phyloP scores from a whole-genome alignment of 2,888 invertebrate genomes.

The Melieria picta region DNA sequence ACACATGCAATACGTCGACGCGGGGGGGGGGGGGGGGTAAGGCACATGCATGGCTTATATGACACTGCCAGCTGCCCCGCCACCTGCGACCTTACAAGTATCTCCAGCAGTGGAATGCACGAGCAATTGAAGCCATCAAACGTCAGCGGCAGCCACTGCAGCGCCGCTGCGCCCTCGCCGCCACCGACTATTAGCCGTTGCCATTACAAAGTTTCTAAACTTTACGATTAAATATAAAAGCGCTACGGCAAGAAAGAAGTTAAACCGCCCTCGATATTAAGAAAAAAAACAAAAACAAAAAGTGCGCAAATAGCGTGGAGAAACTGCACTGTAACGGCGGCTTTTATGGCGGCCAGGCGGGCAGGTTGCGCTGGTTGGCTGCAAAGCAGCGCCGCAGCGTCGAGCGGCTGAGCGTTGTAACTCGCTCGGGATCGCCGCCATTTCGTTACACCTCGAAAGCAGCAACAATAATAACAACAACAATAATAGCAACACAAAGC shows the following conservation, averaged over 20 bases:
- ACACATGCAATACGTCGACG: slow-evolving; percentile 30
- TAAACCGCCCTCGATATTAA: slow-evolving; percentile 62
- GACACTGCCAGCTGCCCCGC: slow-evolving; percentile 23
- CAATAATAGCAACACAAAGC: slow-evolving; percentile 15
- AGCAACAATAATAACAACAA: slow-evolving; percentile 21
- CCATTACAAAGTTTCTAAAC: slow-evolving; percentile 64
- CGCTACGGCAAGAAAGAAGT: slow-evolving; percentile 46
- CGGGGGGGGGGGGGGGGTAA: background rate
- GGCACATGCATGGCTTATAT: background rate
- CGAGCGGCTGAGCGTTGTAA: background rate
- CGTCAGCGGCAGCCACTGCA: slow-evolving; percentile 1
- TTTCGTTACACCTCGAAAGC: slow-evolving; percentile 7
- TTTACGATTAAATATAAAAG: slow-evolving; percentile 61
- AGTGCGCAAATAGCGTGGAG: slow-evolving; percentile 57
- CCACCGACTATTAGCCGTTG: slow-evolving; percentile 32
- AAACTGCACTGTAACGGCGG: slow-evolving; percentile 46
- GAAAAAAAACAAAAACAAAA: slow-evolving; percentile 49
- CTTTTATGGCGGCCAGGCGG: slow-evolving; percentile 44
- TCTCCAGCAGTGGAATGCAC: background rate
- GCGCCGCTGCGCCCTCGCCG: slow-evolving; percentile 1
- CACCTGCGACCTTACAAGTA: slow-evolving; percentile 1
- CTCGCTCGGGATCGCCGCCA: slow-evolving; percentile 37
- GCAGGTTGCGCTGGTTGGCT: background rate
- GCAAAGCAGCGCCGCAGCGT: no score
- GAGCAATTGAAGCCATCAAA: background rate